Percentiles rank a stretch among this genome's conserved stretches.
Evolutionary conservation across 2,888 invertebrate genomes (phyloP).

Genomic region (Amphiduros pacificus): DNA sequence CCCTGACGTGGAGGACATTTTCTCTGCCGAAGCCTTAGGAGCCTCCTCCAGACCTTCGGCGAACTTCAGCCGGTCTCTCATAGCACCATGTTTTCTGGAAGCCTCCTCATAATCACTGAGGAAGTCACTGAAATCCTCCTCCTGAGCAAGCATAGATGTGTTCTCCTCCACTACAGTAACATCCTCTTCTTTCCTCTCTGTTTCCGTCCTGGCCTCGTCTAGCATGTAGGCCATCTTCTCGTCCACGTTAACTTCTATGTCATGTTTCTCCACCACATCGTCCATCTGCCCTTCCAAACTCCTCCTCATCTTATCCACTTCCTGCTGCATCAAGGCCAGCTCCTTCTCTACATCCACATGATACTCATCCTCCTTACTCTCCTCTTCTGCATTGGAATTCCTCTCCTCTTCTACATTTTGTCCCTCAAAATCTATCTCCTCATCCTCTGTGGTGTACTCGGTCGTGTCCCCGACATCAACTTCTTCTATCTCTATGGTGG

Average conservation of each 20-base stretch:
- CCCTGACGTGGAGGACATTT: too few relatives aligned
- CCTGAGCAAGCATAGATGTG: not conserved
- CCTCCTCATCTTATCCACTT: conserved; percentile 6
- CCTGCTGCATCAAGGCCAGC: conserved; percentile 5
- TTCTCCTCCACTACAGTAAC: not conserved
- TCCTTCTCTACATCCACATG: not conserved
- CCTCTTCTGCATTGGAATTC: not conserved
- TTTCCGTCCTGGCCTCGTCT: not conserved
- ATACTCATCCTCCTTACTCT: too few relatives aligned
- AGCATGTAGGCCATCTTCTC: not conserved
- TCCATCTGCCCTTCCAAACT: conserved; percentile 9
- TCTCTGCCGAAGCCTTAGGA: too few relatives aligned
- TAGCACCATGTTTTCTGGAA: too few relatives aligned
- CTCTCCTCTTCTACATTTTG: too few relatives aligned
- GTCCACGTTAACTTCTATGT: not conserved
- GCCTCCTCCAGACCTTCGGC: too few relatives aligned
- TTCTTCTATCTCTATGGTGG: conserved; percentile 14
- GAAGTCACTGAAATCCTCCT: too few relatives aligned
- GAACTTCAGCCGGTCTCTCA: too few relatives aligned
- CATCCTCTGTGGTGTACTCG: not conserved
- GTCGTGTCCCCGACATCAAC: conserved; percentile 7
- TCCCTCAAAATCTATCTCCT: conserved; percentile 3
- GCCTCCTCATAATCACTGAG: too few relatives aligned
- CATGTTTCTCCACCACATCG: not conserved
- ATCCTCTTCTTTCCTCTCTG: conserved; percentile 1